These are phyloP conservation scores for Mirza zaza DNA, from an alignment of 2,113 vertebrate genomes.

Conservation along the genomic window DNA sequence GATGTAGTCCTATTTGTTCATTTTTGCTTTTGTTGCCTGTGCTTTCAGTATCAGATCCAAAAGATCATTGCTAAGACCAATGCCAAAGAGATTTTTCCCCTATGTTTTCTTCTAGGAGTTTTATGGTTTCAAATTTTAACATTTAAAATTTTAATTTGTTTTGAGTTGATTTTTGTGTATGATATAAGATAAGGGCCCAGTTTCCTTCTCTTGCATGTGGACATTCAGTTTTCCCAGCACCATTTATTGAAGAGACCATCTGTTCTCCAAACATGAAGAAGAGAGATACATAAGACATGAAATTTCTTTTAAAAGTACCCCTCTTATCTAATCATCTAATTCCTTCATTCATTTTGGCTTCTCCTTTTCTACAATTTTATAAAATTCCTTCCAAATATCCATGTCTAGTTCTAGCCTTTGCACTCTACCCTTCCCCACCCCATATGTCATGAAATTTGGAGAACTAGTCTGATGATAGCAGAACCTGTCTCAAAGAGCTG, in stretches of 20 bases:
- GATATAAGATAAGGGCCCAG: neutral
- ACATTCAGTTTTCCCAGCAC: neutral
- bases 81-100: neutral
- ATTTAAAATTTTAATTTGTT: neutral
- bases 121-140: neutral
- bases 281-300: neutral
- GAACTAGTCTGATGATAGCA: neutral
- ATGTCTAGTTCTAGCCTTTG: neutral
- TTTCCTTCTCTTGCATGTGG: neutral
- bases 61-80: neutral
- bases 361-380: constrained; percentile 15
- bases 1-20: neutral
- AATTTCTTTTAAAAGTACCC: neutral
- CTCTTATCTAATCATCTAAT: neutral
- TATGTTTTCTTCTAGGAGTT: neutral
- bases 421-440: neutral
- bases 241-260: neutral
- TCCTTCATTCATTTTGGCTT: neutral
- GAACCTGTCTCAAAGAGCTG: neutral
- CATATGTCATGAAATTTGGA: neutral
- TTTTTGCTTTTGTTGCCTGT: neutral
- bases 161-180: neutral
- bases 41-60: neutral
- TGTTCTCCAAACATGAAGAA: neutral
- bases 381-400: neutral